These are phyloP conservation scores for Marcusenius ussheri DNA, from an alignment of 2,113 vertebrate genomes.

Conservation along the genomic window DNA sequence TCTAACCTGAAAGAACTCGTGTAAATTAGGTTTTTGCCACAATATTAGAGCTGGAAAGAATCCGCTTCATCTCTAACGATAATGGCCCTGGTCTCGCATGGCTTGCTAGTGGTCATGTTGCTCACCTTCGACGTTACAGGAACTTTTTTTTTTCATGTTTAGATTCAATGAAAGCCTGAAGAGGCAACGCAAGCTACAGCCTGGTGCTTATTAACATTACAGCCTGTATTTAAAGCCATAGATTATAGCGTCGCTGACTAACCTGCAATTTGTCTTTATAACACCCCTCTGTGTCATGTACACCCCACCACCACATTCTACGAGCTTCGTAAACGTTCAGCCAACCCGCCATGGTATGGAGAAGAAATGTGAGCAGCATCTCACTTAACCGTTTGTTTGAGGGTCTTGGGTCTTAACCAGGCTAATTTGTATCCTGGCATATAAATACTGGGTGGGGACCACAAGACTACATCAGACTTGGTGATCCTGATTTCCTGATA, in stretches of 20 bases:
- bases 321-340: not conserved
- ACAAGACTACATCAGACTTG: not conserved
- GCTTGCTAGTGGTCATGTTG: not conserved
- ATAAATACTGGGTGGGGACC: not conserved
- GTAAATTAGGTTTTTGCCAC: not conserved
- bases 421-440: not conserved
- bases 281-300: not conserved
- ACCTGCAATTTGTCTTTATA: slow-evolving; percentile 8
- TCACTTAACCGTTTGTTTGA: not conserved
- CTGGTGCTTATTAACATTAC: not conserved
- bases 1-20: not conserved
- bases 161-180: not conserved
- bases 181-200: not conserved
- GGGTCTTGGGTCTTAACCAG: not conserved
- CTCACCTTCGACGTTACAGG: not conserved
- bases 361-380: not conserved
- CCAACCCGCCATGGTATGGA: not conserved
- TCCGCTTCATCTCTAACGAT: not conserved
- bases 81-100: not conserved
- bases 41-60: not conserved
- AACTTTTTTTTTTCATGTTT: not conserved
- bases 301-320: not conserved
- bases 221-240: not conserved
- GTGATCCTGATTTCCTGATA: not conserved
- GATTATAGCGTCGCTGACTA: not conserved